Evolutionary conservation across 2,888 invertebrate species (phyloP).

Genomic region (Microctonus brassicae): DNA sequence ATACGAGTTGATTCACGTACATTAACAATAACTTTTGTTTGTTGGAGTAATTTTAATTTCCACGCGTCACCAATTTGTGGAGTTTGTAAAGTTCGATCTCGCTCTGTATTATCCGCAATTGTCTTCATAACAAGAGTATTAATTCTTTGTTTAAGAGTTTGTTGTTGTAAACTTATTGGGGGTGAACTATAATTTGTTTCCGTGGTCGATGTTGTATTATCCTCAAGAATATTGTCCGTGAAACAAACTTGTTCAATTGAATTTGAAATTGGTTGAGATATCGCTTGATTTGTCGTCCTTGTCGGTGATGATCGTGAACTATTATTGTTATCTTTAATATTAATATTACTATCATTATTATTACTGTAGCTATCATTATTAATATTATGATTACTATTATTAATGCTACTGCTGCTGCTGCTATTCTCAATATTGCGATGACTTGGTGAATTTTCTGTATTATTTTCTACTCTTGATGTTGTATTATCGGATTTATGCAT

Average conservation of each 20-base stretch:
- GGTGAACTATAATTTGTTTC: conserved; percentile 60
- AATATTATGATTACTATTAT: conserved; percentile 14
- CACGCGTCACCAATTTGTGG: conserved; percentile 77
- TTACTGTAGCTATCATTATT: conserved; percentile 32
- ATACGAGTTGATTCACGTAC: conserved; percentile 84
- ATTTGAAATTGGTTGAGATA: conserved; percentile 46
- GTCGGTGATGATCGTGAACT: conserved; percentile 19
- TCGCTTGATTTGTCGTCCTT: conserved; percentile 24
- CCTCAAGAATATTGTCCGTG: conserved; percentile 21
- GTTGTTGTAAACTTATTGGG: conserved; percentile 68
- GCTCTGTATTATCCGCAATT: conserved; percentile 85
- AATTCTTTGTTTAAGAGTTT: conserved; percentile 88
- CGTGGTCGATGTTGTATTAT: conserved; percentile 42
- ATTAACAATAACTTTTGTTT: conserved; percentile 84
- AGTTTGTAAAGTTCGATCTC: conserved; percentile 71
- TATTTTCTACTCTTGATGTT: conserved; percentile 37
- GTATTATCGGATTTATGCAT: conserved; percentile 18
- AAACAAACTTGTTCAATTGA: conserved; percentile 40
- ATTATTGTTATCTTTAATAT: conserved; percentile 34
- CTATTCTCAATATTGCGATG: neutral
- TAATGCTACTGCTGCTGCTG: conserved; percentile 14
- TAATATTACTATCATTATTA: conserved; percentile 27
- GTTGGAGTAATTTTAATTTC: conserved; percentile 85
- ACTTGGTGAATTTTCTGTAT: conserved; percentile 37
- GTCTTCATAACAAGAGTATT: conserved; percentile 91